Base-by-base conservation (phyloP, 2,888 invertebrate species). In the Drosophila mimetica region DNA sequence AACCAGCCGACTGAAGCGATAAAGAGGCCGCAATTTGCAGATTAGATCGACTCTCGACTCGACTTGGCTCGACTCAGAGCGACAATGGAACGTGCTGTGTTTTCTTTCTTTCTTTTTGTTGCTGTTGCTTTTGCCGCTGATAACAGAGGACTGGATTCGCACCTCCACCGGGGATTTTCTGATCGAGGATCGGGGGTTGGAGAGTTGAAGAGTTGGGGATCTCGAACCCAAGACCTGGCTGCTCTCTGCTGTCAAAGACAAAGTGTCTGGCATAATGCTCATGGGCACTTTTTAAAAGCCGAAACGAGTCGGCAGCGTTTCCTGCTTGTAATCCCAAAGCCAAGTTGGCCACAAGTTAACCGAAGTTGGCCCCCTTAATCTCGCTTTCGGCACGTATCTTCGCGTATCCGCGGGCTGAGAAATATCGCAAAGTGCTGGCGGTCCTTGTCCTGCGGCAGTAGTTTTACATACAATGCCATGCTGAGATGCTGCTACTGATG, bases 221-320 rank as follows among this genome's bases (percentile, higher is more conserved):
- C 4, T 11, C 30, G 11, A 8, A 7, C 13, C 41, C 25, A 16
- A 46, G 39, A 39, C 18, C 18, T 20, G 39, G 18, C 37, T 59
- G 80, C 30, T 11, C 30, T 25, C 25, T 25, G 30, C 81, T 82
- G 81, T 82, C 81, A 82, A 82, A 84, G 85, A 84, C 81, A 82
- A 84, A 84, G 81, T 84, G 85, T 82, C 85, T 82, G 81, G 85
- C 77, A 79, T 82, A 85, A 82, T 85, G 82, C 85, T 85, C 79
- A 76, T 79, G 82, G 79, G 54, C 75, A 81, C 71, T 79, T 77
- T 79, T 79, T 79, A 77, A 82, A 81, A 79, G 81, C 78, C 74
- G 79, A 82, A 79, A 77, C 83, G 76, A 76, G 77, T 83, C 50
- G 54, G 58, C 73, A 74, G 79, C 80, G 78, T 81, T 81, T 81